These are phyloP conservation scores for Andrena flavipes DNA, from an alignment of 2,888 invertebrate species.

Conservation along the genomic window DNA sequence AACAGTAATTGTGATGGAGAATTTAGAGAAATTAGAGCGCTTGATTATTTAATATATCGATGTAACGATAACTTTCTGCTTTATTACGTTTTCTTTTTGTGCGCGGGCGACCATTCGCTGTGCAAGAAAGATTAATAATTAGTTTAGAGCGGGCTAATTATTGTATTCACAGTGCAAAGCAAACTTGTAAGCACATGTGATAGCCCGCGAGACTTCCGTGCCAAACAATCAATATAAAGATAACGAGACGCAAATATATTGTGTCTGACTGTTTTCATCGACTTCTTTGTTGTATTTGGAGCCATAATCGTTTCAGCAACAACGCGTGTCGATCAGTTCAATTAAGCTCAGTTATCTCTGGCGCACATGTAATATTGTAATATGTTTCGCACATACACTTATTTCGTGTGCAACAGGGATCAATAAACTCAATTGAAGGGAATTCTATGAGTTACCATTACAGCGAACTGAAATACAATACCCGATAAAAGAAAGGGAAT, in stretches of 20 bases:
- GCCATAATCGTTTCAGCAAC: background rate
- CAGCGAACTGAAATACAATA: background rate
- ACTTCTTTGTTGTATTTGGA: slow-evolving; percentile 3
- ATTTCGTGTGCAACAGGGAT: background rate
- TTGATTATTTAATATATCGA: too few relatives aligned
- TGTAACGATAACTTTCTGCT: too few relatives aligned
- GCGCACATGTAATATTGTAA: background rate
- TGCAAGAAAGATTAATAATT: too few relatives aligned
- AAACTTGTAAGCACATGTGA: slow-evolving; percentile 6
- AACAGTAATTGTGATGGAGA: too few relatives aligned
- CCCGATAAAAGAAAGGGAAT: too few relatives aligned
- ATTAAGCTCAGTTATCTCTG: background rate
- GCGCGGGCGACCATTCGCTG: too few relatives aligned
- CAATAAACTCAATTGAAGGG: background rate
- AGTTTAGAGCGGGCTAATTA: too few relatives aligned
- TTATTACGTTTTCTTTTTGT: too few relatives aligned
- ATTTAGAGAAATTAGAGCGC: too few relatives aligned
- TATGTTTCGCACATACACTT: background rate
- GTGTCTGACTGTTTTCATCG: slow-evolving; percentile 11
- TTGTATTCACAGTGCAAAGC: background rate
- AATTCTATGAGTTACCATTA: background rate
- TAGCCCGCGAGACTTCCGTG: slow-evolving; percentile 8
- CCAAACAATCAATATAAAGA: slow-evolving; percentile 28
- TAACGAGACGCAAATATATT: slow-evolving; percentile 20
- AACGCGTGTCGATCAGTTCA: background rate